These are phyloP conservation scores for Nixonia krombeini DNA, from an alignment of 1,140 invertebrate genomes.

Conservation along the genomic window DNA sequence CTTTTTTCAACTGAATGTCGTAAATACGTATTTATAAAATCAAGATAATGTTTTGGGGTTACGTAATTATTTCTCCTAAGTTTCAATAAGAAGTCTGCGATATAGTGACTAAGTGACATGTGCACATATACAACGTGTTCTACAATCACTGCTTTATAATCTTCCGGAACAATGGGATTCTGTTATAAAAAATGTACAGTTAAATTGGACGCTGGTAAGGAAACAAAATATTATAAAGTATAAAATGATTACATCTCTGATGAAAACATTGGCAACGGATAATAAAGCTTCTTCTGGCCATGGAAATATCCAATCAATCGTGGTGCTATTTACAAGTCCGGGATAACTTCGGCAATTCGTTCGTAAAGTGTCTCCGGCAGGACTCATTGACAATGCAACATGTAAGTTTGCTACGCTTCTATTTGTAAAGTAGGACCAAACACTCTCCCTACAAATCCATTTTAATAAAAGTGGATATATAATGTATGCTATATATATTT, in stretches of 20 bases:
- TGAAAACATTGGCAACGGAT: conserved; percentile 86
- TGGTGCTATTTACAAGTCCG: conserved; percentile 91
- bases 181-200: conserved; percentile 44
- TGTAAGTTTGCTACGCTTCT: conserved; percentile 87
- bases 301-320: conserved; percentile 93
- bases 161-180: conserved; percentile 77
- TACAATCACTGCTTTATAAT: conserved; percentile 79
- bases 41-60: conserved; percentile 91
- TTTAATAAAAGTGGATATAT: no score
- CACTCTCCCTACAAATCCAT: conserved; percentile 78
- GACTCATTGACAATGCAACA: conserved; percentile 91
- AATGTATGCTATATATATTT: no score
- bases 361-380: conserved; percentile 84
- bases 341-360: conserved; percentile 91
- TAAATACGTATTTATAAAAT: conserved; percentile 86
- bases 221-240: not conserved
- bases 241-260: conserved; percentile 74
- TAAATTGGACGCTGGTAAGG: no score
- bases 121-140: conserved; percentile 89
- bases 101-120: conserved; percentile 79
- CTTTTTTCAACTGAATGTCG: conserved; percentile 78
- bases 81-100: conserved; percentile 79
- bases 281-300: conserved; percentile 92
- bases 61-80: conserved; percentile 86
- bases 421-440: conserved; percentile 89